Evolutionary conservation across 2,888 invertebrate genomes (phyloP), one percentile per base, ranked within the genome.

Genomic region (Tetrapedia diversipes): DNA sequence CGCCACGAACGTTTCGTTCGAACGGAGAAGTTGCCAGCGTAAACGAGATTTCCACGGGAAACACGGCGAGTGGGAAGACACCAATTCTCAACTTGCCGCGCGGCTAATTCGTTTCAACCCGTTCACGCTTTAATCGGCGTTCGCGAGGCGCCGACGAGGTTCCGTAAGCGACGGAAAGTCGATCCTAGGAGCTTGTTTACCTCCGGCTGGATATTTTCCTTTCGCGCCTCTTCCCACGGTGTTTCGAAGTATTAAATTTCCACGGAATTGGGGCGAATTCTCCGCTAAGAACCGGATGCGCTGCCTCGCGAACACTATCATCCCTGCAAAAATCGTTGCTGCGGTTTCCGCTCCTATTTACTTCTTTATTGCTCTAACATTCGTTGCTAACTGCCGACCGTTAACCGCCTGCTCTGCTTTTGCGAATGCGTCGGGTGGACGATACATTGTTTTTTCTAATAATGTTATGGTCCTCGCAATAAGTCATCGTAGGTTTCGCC

Each of bases 241-340:
- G 24, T 7, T 7, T 24, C 7, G 43, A 69, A 54, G 37, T 54
- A 64, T 64, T 53, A 63, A 69, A 64, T 64, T 69, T 34, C 43
- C 16, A 8, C 14, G 37, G 29, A 64, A 69, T 54, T 64, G 37
- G 37, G 29, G 22, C 29, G 29, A 53, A 1, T 11, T 43, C 32
- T n/a, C 16, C 16, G 22, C 37, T 10, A 14, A 24, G 47, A 34
- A 39, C 27, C 24, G 45, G 8, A 32, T 45, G n/a, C n/a, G n/a
- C n/a, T n/a, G n/a, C n/a, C n/a, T n/a, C 8, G 8, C 22, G 22
- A 47, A 47, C 47, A 47, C 22, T 24, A 22, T 47, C 6, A n/a
- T 24, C 32, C 29, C 27, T 27, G 39, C 54, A 51, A 39, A 60
- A 49, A 47, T 66, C 66, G 71, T 71, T 54, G 65, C 43, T 32